Percentiles rank a stretch among this genome's conserved stretches.
Conservation (phyloP, 2,113 vertebrate species). For the Gobius niger region DNA sequence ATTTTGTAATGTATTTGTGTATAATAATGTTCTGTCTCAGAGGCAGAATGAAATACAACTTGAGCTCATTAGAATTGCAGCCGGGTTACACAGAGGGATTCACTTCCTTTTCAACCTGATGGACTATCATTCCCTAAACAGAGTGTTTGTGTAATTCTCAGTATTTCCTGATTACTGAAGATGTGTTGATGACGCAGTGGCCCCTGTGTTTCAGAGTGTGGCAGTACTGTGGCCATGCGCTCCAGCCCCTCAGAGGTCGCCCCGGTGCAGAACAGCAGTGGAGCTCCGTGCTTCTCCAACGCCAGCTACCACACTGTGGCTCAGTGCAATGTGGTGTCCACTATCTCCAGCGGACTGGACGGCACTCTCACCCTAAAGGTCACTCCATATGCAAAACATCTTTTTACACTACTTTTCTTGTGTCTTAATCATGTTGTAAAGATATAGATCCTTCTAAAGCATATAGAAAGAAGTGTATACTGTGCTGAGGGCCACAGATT, state of each 20-base stretch:
- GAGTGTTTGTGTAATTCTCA: too few relatives aligned
- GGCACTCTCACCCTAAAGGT: constrained; percentile 90
- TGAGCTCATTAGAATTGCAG: neutral
- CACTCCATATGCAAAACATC: constrained; percentile 22
- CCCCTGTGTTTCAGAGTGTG: constrained; percentile 63
- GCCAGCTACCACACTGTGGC: constrained; percentile 93
- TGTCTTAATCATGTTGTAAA: too few relatives aligned
- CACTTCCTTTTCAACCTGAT: neutral
- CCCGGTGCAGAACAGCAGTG: constrained; percentile 65
- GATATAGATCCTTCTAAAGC: too few relatives aligned
- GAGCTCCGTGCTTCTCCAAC: constrained; percentile 89
- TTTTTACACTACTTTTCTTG: too few relatives aligned
- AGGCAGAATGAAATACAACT: neutral
- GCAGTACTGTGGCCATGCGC: constrained; percentile 69
- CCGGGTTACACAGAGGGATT: neutral
- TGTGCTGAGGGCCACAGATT: too few relatives aligned
- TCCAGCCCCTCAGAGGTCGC: constrained; percentile 60
- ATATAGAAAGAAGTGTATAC: too few relatives aligned
- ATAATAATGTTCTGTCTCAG: neutral
- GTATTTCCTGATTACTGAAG: neutral
- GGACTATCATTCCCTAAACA: neutral
- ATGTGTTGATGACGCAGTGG: neutral
- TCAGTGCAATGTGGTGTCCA: constrained; percentile 84
- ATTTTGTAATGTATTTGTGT: neutral
- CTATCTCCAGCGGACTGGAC: constrained; percentile 87